Evolutionary conservation across 2,113 vertebrate genomes (phyloP).

Genomic region (Nerophis lumbriciformis): DNA sequence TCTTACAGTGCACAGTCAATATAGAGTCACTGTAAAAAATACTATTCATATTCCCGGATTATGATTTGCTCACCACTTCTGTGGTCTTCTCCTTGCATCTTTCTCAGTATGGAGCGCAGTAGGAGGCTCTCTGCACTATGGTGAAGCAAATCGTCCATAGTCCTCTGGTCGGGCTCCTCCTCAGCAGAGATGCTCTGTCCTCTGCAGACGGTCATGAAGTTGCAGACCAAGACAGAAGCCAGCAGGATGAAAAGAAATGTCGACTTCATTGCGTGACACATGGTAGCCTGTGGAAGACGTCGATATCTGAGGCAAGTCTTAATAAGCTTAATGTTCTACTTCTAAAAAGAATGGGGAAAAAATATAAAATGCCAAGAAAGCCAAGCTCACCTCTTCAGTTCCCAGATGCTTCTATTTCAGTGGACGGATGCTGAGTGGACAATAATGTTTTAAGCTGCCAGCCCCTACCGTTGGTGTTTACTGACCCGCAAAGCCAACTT

Average conservation of each 20-base stretch:
- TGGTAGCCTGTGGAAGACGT: slow-evolving; percentile 45
- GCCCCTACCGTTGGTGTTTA: slow-evolving; percentile 26
- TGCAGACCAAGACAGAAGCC: slow-evolving; percentile 65
- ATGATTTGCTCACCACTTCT: slow-evolving; percentile 67
- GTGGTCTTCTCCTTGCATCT: slow-evolving; percentile 68
- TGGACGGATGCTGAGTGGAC: not conserved
- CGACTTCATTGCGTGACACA: slow-evolving; percentile 69
- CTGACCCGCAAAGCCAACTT: slow-evolving; percentile 56
- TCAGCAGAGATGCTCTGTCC: slow-evolving; percentile 57
- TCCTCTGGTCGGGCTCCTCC: slow-evolving; percentile 49
- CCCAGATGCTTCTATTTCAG: slow-evolving; percentile 19
- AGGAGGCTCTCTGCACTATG: slow-evolving; percentile 73
- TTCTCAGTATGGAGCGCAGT: slow-evolving; percentile 72
- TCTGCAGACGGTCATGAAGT: slow-evolving; percentile 45
- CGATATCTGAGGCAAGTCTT: not conserved
- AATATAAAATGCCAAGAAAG: not conserved
- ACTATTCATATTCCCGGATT: not conserved
- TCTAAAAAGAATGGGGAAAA: not conserved
- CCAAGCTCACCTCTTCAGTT: slow-evolving; percentile 42
- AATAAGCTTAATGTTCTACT: too few species aligned
- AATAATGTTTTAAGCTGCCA: slow-evolving; percentile 8
- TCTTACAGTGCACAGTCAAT: too few species aligned
- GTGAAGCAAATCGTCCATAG: slow-evolving; percentile 70
- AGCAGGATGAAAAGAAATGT: slow-evolving; percentile 70
- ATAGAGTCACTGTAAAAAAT: not conserved